Base-by-base conservation (phyloP, 1,140 invertebrate genomes). In the Brachionus sp. region DNA sequence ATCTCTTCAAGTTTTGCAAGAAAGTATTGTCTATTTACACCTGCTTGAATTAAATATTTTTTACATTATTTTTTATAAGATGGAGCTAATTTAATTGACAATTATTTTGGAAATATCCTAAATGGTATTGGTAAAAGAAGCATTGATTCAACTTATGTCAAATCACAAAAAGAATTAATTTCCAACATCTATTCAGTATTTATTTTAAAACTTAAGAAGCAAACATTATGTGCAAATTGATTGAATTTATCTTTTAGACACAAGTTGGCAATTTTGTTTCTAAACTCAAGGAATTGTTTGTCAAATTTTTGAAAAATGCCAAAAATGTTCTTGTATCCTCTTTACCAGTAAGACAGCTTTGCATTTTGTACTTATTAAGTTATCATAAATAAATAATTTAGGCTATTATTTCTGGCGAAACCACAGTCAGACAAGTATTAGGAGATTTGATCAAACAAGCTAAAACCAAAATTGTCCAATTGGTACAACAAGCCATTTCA, bases 1-100 rank as follows among this genome's bases (percentile, higher is more conserved):
- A 80, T 62, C 46, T 37, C 77, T 80, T 3, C 50, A 80, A 80
- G 62, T 80, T 13, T 62, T 80, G 23, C 77, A 80, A 80, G 37
- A 80, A 37, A 80, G 77, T 80, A 62, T 3, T 23, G 25, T 12
- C 1, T 70, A 4, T 19, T 16, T 16, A 35, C n/a, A 9, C 13
- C 2, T 66, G 10, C n/a, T 37, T 35, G 16, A 13, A 70, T 39
- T 35, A 42, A 39, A 12, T 37, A n/a, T 37, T 0, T 35, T 37
- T 68, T n/a, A 68, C 7, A 33, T n/a, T 6, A 44, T 25, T 37
- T 37, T 62, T 25, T 7, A 5, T 39, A n/a, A 80, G 77, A 80
- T 25, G 35, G 33, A 3, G 33, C 37, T 37, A n/a, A 80, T 0
- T 80, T 80, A 9, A 80, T 80, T 64, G 77, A 80, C 23, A 80